Percentiles rank a stretch among this genome's conserved stretches.
Conservation (phyloP, 2,888 invertebrate genomes). For the Drosophila bunnanda region DNA sequence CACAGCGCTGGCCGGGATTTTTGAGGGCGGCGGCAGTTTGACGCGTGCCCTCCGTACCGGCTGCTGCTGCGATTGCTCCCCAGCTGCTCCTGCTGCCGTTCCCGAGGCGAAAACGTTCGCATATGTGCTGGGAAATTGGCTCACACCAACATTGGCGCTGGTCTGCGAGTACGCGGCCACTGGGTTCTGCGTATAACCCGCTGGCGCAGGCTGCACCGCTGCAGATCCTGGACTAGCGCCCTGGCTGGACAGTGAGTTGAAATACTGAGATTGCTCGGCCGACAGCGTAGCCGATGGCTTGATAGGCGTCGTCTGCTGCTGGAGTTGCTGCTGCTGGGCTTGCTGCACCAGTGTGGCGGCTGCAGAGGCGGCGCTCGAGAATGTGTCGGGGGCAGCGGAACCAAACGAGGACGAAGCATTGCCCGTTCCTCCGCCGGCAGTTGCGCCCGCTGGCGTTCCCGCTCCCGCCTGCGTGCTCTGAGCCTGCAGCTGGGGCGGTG, state of each 20-base stretch:
- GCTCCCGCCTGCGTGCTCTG: conserved; percentile 55
- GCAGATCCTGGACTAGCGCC: conserved; percentile 66
- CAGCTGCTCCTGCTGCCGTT: conserved; percentile 30
- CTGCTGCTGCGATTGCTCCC: conserved; percentile 78
- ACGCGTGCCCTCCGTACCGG: conserved; percentile 87
- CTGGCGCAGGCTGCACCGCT: conserved; percentile 58
- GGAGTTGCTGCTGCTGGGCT: conserved; percentile 84
- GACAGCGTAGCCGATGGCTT: conserved; percentile 87
- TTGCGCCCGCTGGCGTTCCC: conserved; percentile 45
- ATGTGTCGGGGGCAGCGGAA: conserved; percentile 69
- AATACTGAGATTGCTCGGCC: conserved; percentile 88
- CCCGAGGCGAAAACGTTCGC: conserved; percentile 83
- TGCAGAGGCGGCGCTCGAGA: conserved; percentile 80
- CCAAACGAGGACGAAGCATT: conserved; percentile 32
- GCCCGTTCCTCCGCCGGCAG: conserved; percentile 20
- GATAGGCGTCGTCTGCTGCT: conserved; percentile 86
- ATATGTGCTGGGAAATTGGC: conserved; percentile 83
- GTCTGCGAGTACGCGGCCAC: conserved; percentile 56
- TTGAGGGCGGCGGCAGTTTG: conserved; percentile 93
- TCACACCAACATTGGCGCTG: conserved; percentile 40
- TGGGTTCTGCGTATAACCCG: conserved; percentile 47
- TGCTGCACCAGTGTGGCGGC: conserved; percentile 81
- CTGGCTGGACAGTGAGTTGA: conserved; percentile 85
- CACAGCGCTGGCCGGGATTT: conserved; percentile 97
- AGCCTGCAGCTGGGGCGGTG: conserved; percentile 64